Evolutionary conservation across 2,888 invertebrate genomes (phyloP), one percentile per base, ranked within the genome.

Genomic region (Tetragnatha montana): DNA sequence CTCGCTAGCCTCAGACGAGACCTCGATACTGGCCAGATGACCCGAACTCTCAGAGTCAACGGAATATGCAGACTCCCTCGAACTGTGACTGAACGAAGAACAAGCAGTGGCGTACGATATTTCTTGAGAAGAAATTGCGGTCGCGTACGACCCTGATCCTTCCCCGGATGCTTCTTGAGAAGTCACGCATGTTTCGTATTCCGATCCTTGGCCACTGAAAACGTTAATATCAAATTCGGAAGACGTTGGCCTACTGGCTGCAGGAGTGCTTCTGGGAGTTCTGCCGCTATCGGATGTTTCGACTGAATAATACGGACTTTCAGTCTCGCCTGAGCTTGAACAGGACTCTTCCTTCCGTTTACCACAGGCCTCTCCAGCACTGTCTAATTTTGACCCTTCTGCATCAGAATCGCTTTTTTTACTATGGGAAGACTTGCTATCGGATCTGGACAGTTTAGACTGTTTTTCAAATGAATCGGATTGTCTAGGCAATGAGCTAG

Each of bases 1-100:
- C 94, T 98, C 98, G 0, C 98, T 98, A 49, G 96, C 95, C 93
- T 98, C 98, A 60, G 98, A 98, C 69, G 97, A 96, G 78, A 94
- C 93, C 94, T 98, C 98, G 91, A 97, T 95, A 93, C 97, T 97
- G 0, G 96, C 97, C 88, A 98, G 94, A 93, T 97, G 96, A 21
- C 97, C 97, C 0, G 97, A 97, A 91, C 96, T 97, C 93, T 97
- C 96, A 1, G 97, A 98, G 93, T 97, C 97, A 74, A 98, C 94
- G 89, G 97, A 97, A 93, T 96, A 97, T 96, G 97, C 97, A 91
- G 97, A 97, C 93, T 97, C 97, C 92, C 96, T 95, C 0, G 97
- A 97, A 93, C 97, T 92, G 49, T 92, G 91, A 51, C 92, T 97
- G 90, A 97, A 94, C n/a, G 97, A 96, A 92, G 97, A 97, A 0